Base-by-base conservation (phyloP, 2,888 invertebrate species). In the Synanthedon formicaeformis region DNA sequence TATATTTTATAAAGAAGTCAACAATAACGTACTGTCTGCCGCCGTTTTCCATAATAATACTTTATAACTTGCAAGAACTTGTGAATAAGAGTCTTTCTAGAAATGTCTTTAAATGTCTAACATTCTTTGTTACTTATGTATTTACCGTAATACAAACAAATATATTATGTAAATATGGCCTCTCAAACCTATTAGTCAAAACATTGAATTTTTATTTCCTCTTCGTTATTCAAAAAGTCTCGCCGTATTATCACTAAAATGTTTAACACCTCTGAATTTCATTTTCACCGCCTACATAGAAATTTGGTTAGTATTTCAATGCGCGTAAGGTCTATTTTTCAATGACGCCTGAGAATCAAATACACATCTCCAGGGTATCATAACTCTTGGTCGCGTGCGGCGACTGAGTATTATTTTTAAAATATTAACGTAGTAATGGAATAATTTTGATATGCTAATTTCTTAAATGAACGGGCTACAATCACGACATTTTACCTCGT, bases 401-500 rank as follows among this genome's bases (percentile, higher is more conserved):
- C 66, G 60, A 64, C 63, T 66, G 71, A 72, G 71, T 78, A 81
- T 82, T 82, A 84, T 83, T 83, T 85, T 83, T 79, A 82, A 85
- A 82, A 83, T 84, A 85, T 82, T 81, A 80, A 79, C 78, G 69
- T 69, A 71, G 77, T 82, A 83, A 83, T 83, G 81, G 78, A 84
- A 85, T 84, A 81, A 85, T 82, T 84, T 71, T 70, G 76, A 77
- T 82, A 84, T 83, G 83, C 75, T 82, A 85, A 85, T 84, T 73
- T 63, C 58, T 66, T 65, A 34, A 69, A 79, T 67, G 72, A 81
- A 85, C 76, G 75, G 69, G 62, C 70, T 61, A 62, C 63, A 66
- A 73, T 71, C 83, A 85, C 84, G 85, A 73, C 64, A 78, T 45
- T 34, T 34, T 34, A 34, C 34, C 34, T 34, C 10, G 34, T 34